phyloP scores from a whole-genome alignment of 2,888 invertebrate species.

The Mesochorus sp. region DNA sequence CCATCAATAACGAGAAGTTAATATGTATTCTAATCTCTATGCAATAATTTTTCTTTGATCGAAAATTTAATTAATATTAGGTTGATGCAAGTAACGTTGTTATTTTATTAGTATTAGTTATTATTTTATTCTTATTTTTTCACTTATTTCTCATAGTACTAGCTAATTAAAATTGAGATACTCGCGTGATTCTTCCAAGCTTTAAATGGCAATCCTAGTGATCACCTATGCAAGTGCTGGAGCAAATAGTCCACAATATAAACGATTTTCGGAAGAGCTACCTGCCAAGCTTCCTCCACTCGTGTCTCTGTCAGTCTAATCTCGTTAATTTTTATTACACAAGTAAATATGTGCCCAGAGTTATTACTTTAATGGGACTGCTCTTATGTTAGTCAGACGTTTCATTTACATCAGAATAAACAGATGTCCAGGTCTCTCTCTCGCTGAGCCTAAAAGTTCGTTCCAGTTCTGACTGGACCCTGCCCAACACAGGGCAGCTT shows the following conservation, averaged over 20 bases:
- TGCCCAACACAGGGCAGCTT: neutral
- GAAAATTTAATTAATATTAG: neutral
- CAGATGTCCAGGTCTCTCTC: neutral
- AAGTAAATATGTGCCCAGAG: neutral
- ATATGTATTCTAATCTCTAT: neutral
- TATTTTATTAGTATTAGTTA: too few relatives aligned
- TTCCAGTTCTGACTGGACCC: neutral
- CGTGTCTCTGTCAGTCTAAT: neutral
- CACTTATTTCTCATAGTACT: too few relatives aligned
- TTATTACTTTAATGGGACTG: constrained; percentile 9
- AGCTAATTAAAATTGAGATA: too few relatives aligned
- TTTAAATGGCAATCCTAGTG: too few relatives aligned
- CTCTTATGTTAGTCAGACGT: neutral
- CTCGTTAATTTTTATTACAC: neutral
- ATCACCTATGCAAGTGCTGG: too few relatives aligned
- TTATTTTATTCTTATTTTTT: too few relatives aligned
- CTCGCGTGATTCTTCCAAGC: too few relatives aligned
- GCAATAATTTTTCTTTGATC: neutral
- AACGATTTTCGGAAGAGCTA: too few relatives aligned
- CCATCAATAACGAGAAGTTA: neutral
- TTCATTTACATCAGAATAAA: constrained; percentile 5
- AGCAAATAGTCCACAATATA: too few relatives aligned
- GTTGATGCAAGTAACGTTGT: too few relatives aligned
- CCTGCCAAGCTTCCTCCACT: too few relatives aligned
- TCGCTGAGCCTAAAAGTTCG: neutral